A percentile compares a stretch with the other conserved stretches of the same genome.
These are phyloP conservation scores for Automeris io DNA, from an alignment of 2,888 invertebrate species.

Conservation along the genomic window DNA sequence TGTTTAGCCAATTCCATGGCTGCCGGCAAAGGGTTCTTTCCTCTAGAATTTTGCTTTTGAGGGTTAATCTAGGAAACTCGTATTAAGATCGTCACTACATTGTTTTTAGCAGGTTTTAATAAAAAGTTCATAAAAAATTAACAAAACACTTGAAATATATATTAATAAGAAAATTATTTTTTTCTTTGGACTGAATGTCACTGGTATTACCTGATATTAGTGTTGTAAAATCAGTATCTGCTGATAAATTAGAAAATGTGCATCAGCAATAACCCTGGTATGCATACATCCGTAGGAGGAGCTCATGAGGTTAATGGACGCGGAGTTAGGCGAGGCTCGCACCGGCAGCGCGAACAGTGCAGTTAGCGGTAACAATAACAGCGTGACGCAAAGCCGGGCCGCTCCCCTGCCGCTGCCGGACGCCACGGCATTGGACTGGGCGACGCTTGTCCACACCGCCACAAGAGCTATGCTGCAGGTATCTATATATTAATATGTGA, in stretches of 20 bases:
- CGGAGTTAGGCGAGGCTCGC: constrained; percentile 75
- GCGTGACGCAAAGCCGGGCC: background rate
- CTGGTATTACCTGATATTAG: no score
- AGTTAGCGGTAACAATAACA: constrained; percentile 10
- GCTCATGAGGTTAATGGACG: constrained; percentile 90
- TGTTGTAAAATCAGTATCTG: no score
- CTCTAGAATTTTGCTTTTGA: no score
- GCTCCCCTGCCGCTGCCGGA: constrained; percentile 79
- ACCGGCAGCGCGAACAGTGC: constrained; percentile 63
- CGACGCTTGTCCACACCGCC: constrained; percentile 87
- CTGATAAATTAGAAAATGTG: no score
- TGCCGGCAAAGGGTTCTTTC: no score
- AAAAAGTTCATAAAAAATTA: background rate
- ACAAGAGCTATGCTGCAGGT: constrained; percentile 83
- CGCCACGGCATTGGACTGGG: constrained; percentile 86
- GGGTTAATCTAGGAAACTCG: no score
- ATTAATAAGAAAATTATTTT: no score
- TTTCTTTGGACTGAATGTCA: no score
- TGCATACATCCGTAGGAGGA: constrained; percentile 82
- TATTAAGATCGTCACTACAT: no score
- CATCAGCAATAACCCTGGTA: background rate
- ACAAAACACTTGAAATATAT: background rate
- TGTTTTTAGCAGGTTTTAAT: no score
- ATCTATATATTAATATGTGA: no score
- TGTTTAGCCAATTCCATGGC: no score